phyloP scores from a whole-genome alignment of 2,888 invertebrate species.

The Copidosoma aretas region DNA sequence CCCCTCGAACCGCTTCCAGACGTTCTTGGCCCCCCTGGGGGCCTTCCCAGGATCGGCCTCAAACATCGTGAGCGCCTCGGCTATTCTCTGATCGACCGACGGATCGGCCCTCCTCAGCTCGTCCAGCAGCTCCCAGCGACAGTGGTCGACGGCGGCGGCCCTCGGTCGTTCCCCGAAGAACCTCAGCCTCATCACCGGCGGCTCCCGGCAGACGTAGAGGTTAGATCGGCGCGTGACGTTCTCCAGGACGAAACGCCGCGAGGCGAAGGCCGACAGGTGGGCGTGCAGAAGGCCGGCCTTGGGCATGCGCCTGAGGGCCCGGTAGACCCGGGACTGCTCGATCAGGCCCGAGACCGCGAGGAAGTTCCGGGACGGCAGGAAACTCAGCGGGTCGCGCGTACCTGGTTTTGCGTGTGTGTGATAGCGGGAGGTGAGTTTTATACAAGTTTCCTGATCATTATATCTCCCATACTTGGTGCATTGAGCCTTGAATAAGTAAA shows the following conservation, averaged over 20 bases:
- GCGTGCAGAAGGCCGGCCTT: slow-evolving; percentile 77
- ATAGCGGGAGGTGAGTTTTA: too few species aligned
- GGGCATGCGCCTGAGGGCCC: slow-evolving; percentile 73
- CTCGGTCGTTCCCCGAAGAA: slow-evolving; percentile 24
- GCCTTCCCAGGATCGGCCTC: slow-evolving; percentile 60
- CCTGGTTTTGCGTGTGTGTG: too few species aligned
- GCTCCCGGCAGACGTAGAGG: slow-evolving; percentile 65
- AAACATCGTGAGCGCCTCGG: slow-evolving; percentile 67
- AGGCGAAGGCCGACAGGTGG: slow-evolving; percentile 72
- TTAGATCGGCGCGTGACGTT: slow-evolving; percentile 70
- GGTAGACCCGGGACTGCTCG: slow-evolving; percentile 69
- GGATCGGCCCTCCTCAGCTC: slow-evolving; percentile 41
- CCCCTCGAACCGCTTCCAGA: slow-evolving; percentile 40
- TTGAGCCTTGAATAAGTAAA: too few species aligned
- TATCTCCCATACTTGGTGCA: too few species aligned
- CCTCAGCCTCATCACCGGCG: slow-evolving; percentile 11
- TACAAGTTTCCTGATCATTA: too few species aligned
- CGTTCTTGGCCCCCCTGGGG: neutral
- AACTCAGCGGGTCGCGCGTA: slow-evolving; percentile 61
- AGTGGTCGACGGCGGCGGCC: slow-evolving; percentile 27
- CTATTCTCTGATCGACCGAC: slow-evolving; percentile 66
- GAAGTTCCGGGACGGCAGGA: slow-evolving; percentile 72
- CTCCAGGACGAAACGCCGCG: slow-evolving; percentile 68
- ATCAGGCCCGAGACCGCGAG: slow-evolving; percentile 70
- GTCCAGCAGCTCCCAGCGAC: slow-evolving; percentile 52